Evolutionary conservation across 2,888 invertebrate genomes (phyloP), one percentile per base, ranked within the genome.

Genomic region (Rhamphomyia laevipes): DNA sequence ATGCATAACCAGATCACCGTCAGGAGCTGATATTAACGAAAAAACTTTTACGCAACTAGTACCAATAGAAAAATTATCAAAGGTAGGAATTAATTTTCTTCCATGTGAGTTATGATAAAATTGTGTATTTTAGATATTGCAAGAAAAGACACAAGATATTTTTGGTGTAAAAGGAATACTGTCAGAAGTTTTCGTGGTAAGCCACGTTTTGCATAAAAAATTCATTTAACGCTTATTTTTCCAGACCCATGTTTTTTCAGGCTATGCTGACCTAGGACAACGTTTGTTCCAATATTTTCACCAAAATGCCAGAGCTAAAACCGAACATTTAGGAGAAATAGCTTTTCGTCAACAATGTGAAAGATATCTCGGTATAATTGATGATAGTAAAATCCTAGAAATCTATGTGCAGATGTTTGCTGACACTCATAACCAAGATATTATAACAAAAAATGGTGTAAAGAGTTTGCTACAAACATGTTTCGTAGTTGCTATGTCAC

Each of bases 401-500:
- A 78, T 78, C 18, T 82, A 85, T 55, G 80, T 86, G 46, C 80
- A 77, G 60, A 77, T 80, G 77, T 80, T 76, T 63, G 71, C 74
- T 4, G 72, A 74, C 3, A 71, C 71, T 9, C 73, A 75, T 7
- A 76, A 75, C 43, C 75, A 76, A 3, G 75, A 74, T 50, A 70
- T 70, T 51, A 77, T 88, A 53, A 77, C 74, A 15, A 78, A 80
- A 0, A 80, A 81, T 2, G 78, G 77, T 15, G 74, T 88, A 37
- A 77, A 76, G 18, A 75, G 77, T 18, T 68, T 89, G 35, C 71
- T 89, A 4, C 77, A 80, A 70, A 80, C 80, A 52, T 83, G 84
- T 60, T 88, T 87, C 66, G 81, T 82, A 60, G 75, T 88, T 30
- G 82, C 86, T 43, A 86, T 87, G 83, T 84, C 84, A 63, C 83